A percentile compares a stretch with the other conserved stretches of the same genome.
phyloP scores from a whole-genome alignment of 2,888 invertebrate species.

The Amphimallon solstitiale region DNA sequence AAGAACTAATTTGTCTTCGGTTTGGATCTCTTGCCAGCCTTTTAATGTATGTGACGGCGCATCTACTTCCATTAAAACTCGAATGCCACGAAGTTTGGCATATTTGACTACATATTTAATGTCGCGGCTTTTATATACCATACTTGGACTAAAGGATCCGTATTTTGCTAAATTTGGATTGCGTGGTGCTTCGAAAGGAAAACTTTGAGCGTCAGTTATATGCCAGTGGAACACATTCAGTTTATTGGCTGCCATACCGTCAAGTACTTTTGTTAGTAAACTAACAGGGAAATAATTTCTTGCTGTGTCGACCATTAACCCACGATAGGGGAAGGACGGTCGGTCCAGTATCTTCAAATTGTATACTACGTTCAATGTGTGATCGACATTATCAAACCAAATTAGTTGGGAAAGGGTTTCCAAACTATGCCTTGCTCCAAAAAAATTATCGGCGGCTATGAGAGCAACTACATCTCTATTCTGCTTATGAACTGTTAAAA shows the following conservation, averaged over 20 bases:
- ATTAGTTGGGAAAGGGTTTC: conserved; percentile 80
- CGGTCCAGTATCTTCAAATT: conserved; percentile 75
- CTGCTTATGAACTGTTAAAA: conserved; percentile 66
- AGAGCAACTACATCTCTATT: conserved; percentile 59
- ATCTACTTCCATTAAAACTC: conserved; percentile 88
- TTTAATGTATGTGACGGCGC: conserved; percentile 86
- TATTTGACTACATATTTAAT: conserved; percentile 76
- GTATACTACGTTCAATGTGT: conserved; percentile 69
- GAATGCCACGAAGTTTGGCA: conserved; percentile 80
- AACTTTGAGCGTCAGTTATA: conserved; percentile 87
- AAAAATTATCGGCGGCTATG: conserved; percentile 72
- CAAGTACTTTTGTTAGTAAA: conserved; percentile 75
- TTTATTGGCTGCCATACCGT: conserved; percentile 68
- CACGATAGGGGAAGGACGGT: conserved; percentile 82
- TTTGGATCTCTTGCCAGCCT: conserved; percentile 78
- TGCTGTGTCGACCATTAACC: conserved; percentile 88
- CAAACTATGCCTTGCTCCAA: conserved; percentile 79
- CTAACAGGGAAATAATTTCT: conserved; percentile 83
- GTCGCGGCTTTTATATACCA: conserved; percentile 73
- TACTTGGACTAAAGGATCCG: conserved; percentile 84
- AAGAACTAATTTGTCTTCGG: neutral
- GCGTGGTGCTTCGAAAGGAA: conserved; percentile 80
- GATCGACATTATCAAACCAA: conserved; percentile 74
- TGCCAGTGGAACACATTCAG: conserved; percentile 93
- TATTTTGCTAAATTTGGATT: conserved; percentile 79